Percentiles rank a stretch among this genome's conserved stretches.
phyloP scores from a whole-genome alignment of 1,140 invertebrate species.

The Drosophila busckii region DNA sequence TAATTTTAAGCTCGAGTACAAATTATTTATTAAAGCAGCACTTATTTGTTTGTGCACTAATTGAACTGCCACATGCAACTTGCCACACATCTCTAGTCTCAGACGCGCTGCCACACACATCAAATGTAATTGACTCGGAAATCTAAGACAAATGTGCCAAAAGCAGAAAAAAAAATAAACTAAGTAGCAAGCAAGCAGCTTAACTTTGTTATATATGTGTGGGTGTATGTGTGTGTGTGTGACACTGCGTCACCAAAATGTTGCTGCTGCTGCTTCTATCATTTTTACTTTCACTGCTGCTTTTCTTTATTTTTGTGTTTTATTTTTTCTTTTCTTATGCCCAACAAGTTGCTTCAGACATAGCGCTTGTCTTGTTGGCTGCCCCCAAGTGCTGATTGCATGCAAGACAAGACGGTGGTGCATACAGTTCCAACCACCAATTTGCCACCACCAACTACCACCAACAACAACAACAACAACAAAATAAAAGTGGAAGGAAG shows the following conservation, averaged over 20 bases:
- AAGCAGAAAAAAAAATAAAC: constrained; percentile 21
- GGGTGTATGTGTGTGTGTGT: not conserved
- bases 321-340: no score
- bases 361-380: not conserved
- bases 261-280: constrained; percentile 14
- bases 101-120: no score
- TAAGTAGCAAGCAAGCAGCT: constrained; percentile 2
- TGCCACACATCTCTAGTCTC: no score
- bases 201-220: constrained; percentile 1
- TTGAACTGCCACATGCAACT: no score
- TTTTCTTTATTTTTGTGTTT: no score
- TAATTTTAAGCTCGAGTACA: no score
- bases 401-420: constrained; percentile 2
- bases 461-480: not conserved
- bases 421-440: constrained; percentile 3
- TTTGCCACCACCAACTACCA: constrained; percentile 15
- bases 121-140: constrained; percentile 68
- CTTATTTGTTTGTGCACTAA: no score
- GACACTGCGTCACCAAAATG: constrained; percentile 4
- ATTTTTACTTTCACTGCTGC: no score
- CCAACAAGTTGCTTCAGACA: constrained; percentile 23
- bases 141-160: constrained; percentile 58
- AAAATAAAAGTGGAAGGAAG: no score
- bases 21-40: no score
- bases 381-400: constrained; percentile 13